Evolutionary conservation across 2,888 invertebrate genomes (phyloP), one percentile per base, ranked within the genome.

Genomic region (Rhopalosiphum nymphaeae): DNA sequence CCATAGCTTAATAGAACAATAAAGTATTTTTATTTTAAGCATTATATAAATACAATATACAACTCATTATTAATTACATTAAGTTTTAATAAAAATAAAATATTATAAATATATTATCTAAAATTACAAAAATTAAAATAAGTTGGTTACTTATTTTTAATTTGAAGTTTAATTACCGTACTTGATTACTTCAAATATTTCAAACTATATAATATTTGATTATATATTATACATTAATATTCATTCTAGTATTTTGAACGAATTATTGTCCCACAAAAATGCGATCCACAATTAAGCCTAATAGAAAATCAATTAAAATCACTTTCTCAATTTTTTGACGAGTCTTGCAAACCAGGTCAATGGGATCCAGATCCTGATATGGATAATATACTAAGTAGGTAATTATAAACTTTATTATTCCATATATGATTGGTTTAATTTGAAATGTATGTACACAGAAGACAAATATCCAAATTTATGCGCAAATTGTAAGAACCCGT

Each of bases 341-440:
- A 97, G 42, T 98, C 98, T 53, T 99, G 99, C 96, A 98, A 98
- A 95, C 98, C 99, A 0, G 99, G 99, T 0, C 97, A 97, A 0
- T 98, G 98, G 98, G 97, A 98, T 0, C 96, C 97, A 0, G 97
- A 98, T 95, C 96, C 96, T 0, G 95, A 95, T 0, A 96, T 97
- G 56, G 98, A 98, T 95, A 96, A 96, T 5, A 96, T 97, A 95
- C 96, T 98, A 0, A 98, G 98, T 98, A 0, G 98, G 98, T 98
- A 95, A 96, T 97, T 96, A 94, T 53, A 88, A 44, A 36, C 21
- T 78, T 88, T 42, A 88, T 26, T 26, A 49, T 94, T 56, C 46
- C 53, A 94, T 94, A 49, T 44, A 78, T 49, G 53, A 67, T 85
- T 49, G 91, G 10, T 61, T 86, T 46, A 61, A 87, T 92, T 92